Base-by-base conservation (phyloP, 2,888 invertebrate species). In the Folsomia candida region DNA sequence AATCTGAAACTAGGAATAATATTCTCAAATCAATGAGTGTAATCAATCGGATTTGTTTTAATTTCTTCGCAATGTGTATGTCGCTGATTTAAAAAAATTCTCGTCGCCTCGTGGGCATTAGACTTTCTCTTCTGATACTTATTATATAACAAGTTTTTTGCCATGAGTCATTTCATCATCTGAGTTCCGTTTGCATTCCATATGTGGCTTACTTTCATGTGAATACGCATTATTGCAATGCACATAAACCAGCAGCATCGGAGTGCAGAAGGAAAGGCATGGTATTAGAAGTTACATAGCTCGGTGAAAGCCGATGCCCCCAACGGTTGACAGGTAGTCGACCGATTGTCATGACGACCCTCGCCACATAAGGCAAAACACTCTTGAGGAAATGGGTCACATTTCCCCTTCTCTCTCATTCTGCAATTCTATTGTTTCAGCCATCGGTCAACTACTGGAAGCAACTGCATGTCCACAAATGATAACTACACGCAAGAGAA, bases 321-420 rank as follows among this genome's bases (percentile, higher is more conserved):
- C n/a, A n/a, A n/a, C n/a, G n/a, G n/a, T 37, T 37, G 6, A 37
- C 4, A 4, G 37, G 14, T 37, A 4, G 14, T 37, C 4, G 37
- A 14, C 14, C 37, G 51, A 71, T 74, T 47, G 67, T 63, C 73
- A 74, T 74, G 71, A 69, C 47, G 61, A 74, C 72, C 51, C 24
- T 26, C 51, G 67, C 47, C 63, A 63, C 14, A 57, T 37, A 47
- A 29, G 25, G 29, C 73, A 71, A 66, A 74, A 74, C 73, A 74
- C 57, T 67, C 28, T 24, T 62, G 51, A 51, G 54, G 57, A 72
- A 69, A 58, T 72, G 62, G 72, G 72, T 72, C 72, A 72, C 20
- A 22, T 24, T 26, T 22, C 59, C n/a, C 24, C 24, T 25, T 51
- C 11, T 6, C 14, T 63, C 26, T 11, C 24, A 9, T 63, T 63